Percentiles rank a stretch among this genome's conserved stretches.
Evolutionary conservation across 1,140 invertebrate species (phyloP).

Genomic region (Habropoda laboriosa): DNA sequence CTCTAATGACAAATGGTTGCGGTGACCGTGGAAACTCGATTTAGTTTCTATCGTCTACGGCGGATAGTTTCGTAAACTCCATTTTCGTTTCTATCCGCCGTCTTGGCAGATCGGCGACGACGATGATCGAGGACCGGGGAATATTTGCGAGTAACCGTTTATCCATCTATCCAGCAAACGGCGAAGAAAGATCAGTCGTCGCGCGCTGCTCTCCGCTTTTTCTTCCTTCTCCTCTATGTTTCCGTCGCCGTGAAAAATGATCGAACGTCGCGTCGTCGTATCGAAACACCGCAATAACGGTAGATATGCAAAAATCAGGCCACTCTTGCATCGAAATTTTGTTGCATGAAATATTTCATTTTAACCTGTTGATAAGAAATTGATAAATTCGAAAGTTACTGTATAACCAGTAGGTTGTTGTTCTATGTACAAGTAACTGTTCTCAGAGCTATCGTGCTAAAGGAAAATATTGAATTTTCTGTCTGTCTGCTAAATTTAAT

Average conservation of each 20-base stretch:
- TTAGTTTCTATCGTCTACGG: constrained; percentile 26
- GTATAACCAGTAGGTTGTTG: no score
- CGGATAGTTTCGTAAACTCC: constrained; percentile 47
- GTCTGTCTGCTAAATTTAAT: no score
- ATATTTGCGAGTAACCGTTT: constrained; percentile 40
- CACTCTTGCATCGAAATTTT: neutral
- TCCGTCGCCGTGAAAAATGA: constrained; percentile 33
- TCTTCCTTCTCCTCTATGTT: neutral
- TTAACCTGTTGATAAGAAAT: no score
- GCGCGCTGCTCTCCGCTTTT: no score
- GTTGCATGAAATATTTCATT: no score
- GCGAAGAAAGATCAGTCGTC: constrained; percentile 24
- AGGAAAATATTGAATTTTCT: no score
- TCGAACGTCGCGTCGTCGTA: no score
- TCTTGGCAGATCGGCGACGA: constrained; percentile 32
- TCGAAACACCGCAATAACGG: neutral
- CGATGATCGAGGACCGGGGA: constrained; percentile 43
- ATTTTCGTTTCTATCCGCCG: constrained; percentile 37
- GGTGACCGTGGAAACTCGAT: constrained; percentile 15
- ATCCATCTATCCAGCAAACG: constrained; percentile 6
- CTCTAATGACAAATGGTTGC: constrained; percentile 29
- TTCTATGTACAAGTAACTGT: no score
- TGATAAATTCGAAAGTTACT: no score
- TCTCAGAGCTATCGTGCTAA: no score
- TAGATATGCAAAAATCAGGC: neutral